Base-by-base conservation (phyloP, 92 coral and sea anemone genomes). In the Bergia sp. region DNA sequence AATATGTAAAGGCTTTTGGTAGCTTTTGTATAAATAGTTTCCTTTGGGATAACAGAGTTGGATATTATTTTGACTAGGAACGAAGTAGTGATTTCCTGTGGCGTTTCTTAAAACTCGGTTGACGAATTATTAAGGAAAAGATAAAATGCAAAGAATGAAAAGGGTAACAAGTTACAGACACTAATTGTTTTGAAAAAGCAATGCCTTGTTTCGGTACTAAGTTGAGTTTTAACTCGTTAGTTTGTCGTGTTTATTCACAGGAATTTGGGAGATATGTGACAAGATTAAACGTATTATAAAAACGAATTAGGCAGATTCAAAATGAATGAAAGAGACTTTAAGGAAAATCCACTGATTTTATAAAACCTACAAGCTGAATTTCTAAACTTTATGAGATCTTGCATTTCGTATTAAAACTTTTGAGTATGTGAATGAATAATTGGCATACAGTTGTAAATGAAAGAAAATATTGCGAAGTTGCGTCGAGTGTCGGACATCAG, bases 391-490 rank as follows among this genome's bases (percentile, higher is more conserved):
- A 23, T 65, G 23, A 12, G 10, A 69, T 36, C 5, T 82, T 11
- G n/a, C 38, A 23, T 65, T 82, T 82, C 41, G 57, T 15, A 21
- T 42, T 37, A 39, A 65, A 45, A 64, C 37, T 20, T 13, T 37
- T 41, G 37, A 81, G 71, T 21, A 47, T 41, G 50, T 15, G 37
- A 72, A 29, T 5, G 49, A 16, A 42, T 7, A 66, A 82, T 82
- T 82, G 43, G 18, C 86, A 64, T 41, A 42, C 86, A 82, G 66
- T 82, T 57, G 40, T 0, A 43, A 65, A 16, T 43, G 39, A 66
- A n/a, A 76, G 76, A n/a, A 61, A 82, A 66, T 45, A 82, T 82
- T 66, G 58, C 75, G 76, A 65, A 82, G n/a, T 40, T 82, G 20
- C 37, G 76, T 82, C 55, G 38, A 65, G 12, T 23, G 7, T 66